Percentiles rank a stretch among this genome's conserved stretches.
Conservation (phyloP, 2,113 vertebrate species). For the Boleophthalmus pectinirostris region DNA sequence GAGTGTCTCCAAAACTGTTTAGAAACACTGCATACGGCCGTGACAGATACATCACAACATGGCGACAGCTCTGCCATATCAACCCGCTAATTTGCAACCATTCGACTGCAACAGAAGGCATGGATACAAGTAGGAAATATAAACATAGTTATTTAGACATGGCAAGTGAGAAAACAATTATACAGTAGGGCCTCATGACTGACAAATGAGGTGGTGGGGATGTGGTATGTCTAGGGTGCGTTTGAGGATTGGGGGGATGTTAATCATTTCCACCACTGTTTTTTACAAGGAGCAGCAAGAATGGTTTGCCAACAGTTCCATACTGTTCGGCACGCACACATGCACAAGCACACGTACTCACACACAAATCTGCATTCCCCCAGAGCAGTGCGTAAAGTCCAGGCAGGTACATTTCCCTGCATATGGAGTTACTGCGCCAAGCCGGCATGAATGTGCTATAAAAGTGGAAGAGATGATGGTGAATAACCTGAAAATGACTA, state of each 20-base stretch:
- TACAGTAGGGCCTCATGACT: conserved; percentile 22
- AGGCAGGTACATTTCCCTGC: conserved; percentile 13
- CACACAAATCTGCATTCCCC: conserved; percentile 32
- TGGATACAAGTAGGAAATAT: conserved; percentile 30
- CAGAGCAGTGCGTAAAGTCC: conserved; percentile 19
- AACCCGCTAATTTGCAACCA: conserved; percentile 10
- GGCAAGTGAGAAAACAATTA: conserved; percentile 45
- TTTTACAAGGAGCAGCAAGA: conserved; percentile 59
- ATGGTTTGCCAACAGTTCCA: conserved; percentile 40
- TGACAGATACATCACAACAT: conserved; percentile 33
- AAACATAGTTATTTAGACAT: conserved; percentile 41
- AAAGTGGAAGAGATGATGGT: conserved; percentile 19
- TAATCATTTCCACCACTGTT: conserved; percentile 64
- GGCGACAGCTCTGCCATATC: conserved; percentile 20
- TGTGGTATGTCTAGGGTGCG: conserved; percentile 38
- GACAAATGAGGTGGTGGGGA: conserved; percentile 47
- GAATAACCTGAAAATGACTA: conserved; percentile 20
- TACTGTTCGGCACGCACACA: conserved; percentile 13
- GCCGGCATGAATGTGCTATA: conserved; percentile 14
- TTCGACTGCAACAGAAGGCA: conserved; percentile 4
- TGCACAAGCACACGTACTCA: too few species aligned
- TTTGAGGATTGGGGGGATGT: conserved; percentile 42
- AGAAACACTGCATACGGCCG: conserved; percentile 3
- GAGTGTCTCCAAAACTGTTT: conserved; percentile 36
- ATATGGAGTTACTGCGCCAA: conserved; percentile 12